Base-by-base conservation (phyloP, 2,888 invertebrate genomes). In the Cecidostiba fungosa region DNA sequence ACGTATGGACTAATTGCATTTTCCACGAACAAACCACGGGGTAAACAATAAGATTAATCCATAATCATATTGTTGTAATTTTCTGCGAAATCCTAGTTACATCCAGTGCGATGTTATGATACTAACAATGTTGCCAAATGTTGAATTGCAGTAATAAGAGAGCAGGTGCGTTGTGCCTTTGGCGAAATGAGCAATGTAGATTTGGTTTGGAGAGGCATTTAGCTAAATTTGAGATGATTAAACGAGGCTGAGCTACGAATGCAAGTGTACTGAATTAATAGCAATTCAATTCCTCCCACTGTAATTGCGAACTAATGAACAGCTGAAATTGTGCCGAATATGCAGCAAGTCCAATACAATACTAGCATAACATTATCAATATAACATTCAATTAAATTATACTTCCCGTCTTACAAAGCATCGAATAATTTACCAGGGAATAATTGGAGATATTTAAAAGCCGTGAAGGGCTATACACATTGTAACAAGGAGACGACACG, bases 401-500 rank as follows among this genome's bases (percentile, higher is more conserved):
- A 10, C 14, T 10, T 4, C 4, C 8, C 1, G 3, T 50, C 47
- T 16, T 50, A 47, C 47, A 47, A 47, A 47, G 14, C 14, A 5
- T 14, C 6, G 14, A 12, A 47, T 47, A 19, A 19, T 50, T 16
- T 50, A 50, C 16, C 50, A 50, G 1, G 5, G 19, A 50, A 50
- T 50, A 50, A 50, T 19, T 50, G 19, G 0, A 50, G 19, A 50
- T 50, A 50, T 50, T 19, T 50, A 5, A 50, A 19, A 19, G 50
- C 50, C 50, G 5, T 6, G 2, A 59, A 59, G 12, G 29, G 6
- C 19, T 66, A 23, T 32, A 76, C 23, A 36, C 47, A 29, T 2
- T 59, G 23, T 32, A 77, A 72, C 43, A 50, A 77, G 59, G 50
- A 70, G 47, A 77, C 72, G 50, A 47, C 72, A 59, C 47, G 62